A percentile compares a stretch with the other conserved stretches of the same genome.
Conservation (phyloP, 53 echinoderm and acorn worm species). For the Echinarachnius parma region DNA sequence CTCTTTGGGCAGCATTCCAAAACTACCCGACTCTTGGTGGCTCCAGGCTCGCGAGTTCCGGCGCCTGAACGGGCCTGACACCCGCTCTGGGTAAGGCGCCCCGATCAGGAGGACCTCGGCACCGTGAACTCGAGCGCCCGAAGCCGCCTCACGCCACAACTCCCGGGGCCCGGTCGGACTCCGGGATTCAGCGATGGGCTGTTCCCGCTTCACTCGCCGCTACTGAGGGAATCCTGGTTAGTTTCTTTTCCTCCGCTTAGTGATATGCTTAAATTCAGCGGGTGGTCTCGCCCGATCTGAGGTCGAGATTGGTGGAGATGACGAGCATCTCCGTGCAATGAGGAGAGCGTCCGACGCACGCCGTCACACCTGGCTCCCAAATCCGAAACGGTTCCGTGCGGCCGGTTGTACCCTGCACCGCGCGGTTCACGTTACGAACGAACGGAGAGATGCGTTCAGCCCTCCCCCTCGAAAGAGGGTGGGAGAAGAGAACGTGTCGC, state of each 20-base stretch:
- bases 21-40: constrained; percentile 67
- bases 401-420: background rate
- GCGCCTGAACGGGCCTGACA: constrained; percentile 56
- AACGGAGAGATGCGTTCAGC: background rate
- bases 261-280: constrained; percentile 86
- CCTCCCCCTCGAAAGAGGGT: background rate
- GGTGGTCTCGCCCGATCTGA: constrained; percentile 72
- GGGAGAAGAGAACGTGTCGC: constrained; percentile 5
- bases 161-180: constrained; percentile 16
- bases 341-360: too few relatives aligned
- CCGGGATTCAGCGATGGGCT: constrained; percentile 66
- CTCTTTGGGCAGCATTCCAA: constrained; percentile 84
- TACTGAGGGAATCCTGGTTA: constrained; percentile 87
- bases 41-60: constrained; percentile 20
- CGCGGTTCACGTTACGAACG: background rate
- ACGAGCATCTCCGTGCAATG: background rate
- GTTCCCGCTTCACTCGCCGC: constrained; percentile 91
- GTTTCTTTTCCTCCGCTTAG: constrained; percentile 98
- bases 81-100: constrained; percentile 52
- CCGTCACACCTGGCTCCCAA: too few relatives aligned
- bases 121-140: background rate
- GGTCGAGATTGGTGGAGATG: constrained; percentile 17
- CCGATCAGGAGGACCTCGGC: constrained; percentile 8
- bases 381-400: too few relatives aligned
- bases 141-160: constrained; percentile 26